Evolutionary conservation across 2,888 invertebrate species (phyloP), one percentile per base, ranked within the genome.

Genomic region (Macrophya annulata): DNA sequence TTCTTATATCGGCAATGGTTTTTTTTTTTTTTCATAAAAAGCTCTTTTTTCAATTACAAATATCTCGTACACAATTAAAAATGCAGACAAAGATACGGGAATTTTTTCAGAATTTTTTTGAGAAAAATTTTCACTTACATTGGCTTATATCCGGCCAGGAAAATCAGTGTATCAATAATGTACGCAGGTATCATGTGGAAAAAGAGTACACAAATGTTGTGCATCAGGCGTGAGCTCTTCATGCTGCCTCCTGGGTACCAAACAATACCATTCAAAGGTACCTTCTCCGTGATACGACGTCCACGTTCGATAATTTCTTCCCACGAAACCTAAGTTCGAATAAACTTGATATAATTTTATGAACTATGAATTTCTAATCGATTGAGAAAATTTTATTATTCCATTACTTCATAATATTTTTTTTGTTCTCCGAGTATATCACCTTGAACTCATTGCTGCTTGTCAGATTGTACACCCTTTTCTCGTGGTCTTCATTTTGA

Each of bases 181-280:
- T 98, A 95, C 0, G 99, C 99, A 0, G 99, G 99, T 77, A 99
- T 93, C 95, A 97, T 96, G 93, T 99, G 99, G 94, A 98, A 98
- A 85, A 99, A 94, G 84, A 98, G 93, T 87, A 97, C 96, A 92
- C 97, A 98, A 87, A 98, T 95, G 90, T 96, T 96, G 94, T 99
- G 98, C 85, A 97, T 90, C 4, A 97, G 91, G 59, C 96, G 95
- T 77, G 96, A 96, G 87, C 95, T 96, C 91, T 98, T 98, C 97
- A 98, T 97, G 0, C 97, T 97, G 4, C 98, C 98, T 3, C 98
- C 97, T 0, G 98, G 98, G 92, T 97, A 96, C 97, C 98, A 97
- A 89, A 96, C 96, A 0, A 98, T 97, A 4, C 97, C 96, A 89
- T 98, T 98, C n/a, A 98, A 94, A 0, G 99, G 99, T 85, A 98